Evolutionary conservation across 1,140 invertebrate genomes (phyloP), one percentile per base, ranked within the genome.

Genomic region (Dermatophagoides farinae): DNA sequence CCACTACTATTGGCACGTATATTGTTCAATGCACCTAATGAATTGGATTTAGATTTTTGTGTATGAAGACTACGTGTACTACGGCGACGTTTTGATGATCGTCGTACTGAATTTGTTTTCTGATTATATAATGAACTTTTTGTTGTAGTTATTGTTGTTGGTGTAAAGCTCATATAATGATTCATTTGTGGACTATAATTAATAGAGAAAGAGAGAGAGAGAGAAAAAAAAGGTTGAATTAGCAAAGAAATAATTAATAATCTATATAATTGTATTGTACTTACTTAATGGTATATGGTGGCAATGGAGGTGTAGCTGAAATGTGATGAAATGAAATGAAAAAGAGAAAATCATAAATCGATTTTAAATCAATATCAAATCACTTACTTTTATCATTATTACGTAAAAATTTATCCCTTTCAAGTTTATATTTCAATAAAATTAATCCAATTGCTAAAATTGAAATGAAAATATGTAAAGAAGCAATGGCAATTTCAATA

Each of bases 301-400:
- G 47, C n/a, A 50, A 50, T 50, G 47, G 47, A 5, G 47, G 47
- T 20, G 47, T 50, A 22, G 47, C 47, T 50, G n/a, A 2, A 43
- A 43, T 2, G 41, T n/a, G n/a, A n/a, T n/a, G 10, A 18, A 18
- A 43, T 16, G 11, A 10, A 5, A 43, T 6, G 10, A 10, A 43
- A 43, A 43, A 16, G 4, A 43, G 5, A 18, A 43, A 11, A 43
- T 43, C 5, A 43, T 10, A 18, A 43, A 43, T 43, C 12, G 5
- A 41, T 10, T 18, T 43, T 4, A 43, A 18, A 2, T 43, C 8
- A 20, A 50, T 50, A 50, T 49, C 9, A 50, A 20, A 23, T 14
- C 6, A 50, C 47, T 20, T 50, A 50, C 47, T 50, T 50, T 50
- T 50, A 20, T 50, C 47, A 50, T 50, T 50, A 50, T 50, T 50